Conservation (phyloP, 2,797 vertebrate species). For the Momotus momota region DNA sequence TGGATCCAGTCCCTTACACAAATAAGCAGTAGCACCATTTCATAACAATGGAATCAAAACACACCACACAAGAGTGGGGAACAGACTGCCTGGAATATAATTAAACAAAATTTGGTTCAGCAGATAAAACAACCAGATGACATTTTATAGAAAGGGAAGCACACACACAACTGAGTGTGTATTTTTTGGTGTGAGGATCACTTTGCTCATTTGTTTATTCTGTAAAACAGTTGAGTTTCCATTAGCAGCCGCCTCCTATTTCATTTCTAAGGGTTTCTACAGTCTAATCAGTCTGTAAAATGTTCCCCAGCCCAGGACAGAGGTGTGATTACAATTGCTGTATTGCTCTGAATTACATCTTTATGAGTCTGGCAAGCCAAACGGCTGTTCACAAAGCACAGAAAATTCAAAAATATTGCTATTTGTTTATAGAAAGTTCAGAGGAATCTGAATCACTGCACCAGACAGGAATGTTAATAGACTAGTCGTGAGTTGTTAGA, state of each 20-base stretch:
- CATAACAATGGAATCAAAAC: background rate
- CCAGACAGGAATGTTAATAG: background rate
- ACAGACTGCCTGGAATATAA: background rate
- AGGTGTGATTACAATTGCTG: background rate
- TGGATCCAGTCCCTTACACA: background rate
- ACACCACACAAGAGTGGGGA: background rate
- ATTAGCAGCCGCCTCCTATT: background rate
- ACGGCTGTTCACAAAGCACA: background rate
- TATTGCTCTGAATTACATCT: background rate
- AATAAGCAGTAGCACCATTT: background rate
- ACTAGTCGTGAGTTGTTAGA: background rate
- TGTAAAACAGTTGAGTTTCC: background rate
- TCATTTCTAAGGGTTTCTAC: background rate
- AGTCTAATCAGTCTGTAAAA: background rate
- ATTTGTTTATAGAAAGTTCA: background rate
- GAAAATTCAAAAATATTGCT: background rate
- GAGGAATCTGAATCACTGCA: background rate
- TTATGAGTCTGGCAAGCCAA: background rate
- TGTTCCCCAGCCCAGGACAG: background rate
- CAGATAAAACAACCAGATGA: background rate
- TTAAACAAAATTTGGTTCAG: background rate
- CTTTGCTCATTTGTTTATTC: background rate
- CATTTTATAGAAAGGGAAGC: background rate
- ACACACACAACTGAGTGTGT: background rate
- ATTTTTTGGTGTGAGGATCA: background rate